Conservation (phyloP, 1,140 invertebrate genomes). For the Drosophila tropicalis region DNA sequence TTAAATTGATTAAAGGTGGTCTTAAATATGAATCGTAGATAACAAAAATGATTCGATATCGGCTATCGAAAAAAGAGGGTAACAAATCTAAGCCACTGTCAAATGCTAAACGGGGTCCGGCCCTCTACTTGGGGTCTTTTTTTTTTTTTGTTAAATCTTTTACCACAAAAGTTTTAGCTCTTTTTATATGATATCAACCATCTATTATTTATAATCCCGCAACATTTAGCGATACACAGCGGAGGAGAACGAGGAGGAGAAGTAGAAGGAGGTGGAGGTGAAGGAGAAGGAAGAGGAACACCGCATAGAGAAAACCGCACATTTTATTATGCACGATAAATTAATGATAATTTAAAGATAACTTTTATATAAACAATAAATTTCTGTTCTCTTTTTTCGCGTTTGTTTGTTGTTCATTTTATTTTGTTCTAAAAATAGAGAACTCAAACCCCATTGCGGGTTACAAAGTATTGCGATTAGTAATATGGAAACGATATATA, state of each 20-base stretch:
- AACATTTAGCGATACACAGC: constrained; percentile 29
- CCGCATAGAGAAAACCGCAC: constrained; percentile 32
- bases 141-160: neutral
- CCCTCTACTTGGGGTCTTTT: constrained; percentile 20
- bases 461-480: constrained; percentile 33
- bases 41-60: too few species aligned
- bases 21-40: too few species aligned
- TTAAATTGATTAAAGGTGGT: too few species aligned
- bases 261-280: too few species aligned
- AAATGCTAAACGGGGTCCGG: neutral
- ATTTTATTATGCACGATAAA: constrained; percentile 70
- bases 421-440: constrained; percentile 44
- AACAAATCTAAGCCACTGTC: neutral
- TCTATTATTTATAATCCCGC: constrained; percentile 46
- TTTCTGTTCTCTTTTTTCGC: constrained; percentile 43
- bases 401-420: constrained; percentile 12
- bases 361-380: constrained; percentile 73
- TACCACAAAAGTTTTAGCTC: constrained; percentile 3
- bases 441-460: constrained; percentile 11
- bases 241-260: too few species aligned
- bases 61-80: neutral
- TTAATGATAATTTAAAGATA: constrained; percentile 80
- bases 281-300: neutral
- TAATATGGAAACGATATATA: constrained; percentile 18
- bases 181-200: constrained; percentile 17